A percentile compares a stretch with the other conserved stretches of the same genome.
Evolutionary conservation across 2,888 invertebrate species (phyloP).

Genomic region (Pardosa pseudoannulata): DNA sequence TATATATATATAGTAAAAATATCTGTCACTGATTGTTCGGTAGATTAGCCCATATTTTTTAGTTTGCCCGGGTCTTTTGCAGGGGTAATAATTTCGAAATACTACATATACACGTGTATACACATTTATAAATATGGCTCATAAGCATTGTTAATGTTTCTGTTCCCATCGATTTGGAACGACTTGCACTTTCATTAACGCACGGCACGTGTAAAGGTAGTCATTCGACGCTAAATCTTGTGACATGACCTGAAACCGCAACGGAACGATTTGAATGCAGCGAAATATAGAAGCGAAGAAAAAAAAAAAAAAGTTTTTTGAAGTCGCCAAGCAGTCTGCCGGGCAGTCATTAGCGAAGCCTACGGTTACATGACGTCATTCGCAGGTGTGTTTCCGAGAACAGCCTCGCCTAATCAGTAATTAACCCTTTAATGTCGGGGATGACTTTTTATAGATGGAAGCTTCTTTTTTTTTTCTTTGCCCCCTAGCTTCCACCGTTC

Average conservation of each 20-base stretch:
- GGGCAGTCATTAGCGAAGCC: conserved; percentile 29
- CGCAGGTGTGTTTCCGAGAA: conserved; percentile 55
- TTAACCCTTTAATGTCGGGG: conserved; percentile 47
- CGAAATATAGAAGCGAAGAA: neutral
- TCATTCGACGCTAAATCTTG: neutral
- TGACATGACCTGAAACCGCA: neutral
- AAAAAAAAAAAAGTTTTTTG: neutral
- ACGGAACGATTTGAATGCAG: neutral
- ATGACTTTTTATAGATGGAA: conserved; percentile 11
- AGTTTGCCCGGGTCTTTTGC: too few relatives aligned
- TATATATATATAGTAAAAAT: too few relatives aligned
- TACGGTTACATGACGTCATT: conserved; percentile 40
- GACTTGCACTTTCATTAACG: too few relatives aligned
- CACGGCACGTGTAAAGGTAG: too few relatives aligned
- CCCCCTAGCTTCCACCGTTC: neutral
- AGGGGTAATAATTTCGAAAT: too few relatives aligned
- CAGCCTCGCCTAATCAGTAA: conserved; percentile 36
- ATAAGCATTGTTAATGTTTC: too few relatives aligned
- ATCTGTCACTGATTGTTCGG: too few relatives aligned
- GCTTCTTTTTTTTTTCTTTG: neutral
- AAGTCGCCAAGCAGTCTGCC: conserved; percentile 51
- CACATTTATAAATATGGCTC: too few relatives aligned
- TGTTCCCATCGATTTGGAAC: too few relatives aligned
- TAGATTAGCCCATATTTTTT: too few relatives aligned
- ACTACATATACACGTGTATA: too few relatives aligned